phyloP scores from a whole-genome alignment of 92 coral and sea anemone species.

The Epizoanthus stellaris region DNA sequence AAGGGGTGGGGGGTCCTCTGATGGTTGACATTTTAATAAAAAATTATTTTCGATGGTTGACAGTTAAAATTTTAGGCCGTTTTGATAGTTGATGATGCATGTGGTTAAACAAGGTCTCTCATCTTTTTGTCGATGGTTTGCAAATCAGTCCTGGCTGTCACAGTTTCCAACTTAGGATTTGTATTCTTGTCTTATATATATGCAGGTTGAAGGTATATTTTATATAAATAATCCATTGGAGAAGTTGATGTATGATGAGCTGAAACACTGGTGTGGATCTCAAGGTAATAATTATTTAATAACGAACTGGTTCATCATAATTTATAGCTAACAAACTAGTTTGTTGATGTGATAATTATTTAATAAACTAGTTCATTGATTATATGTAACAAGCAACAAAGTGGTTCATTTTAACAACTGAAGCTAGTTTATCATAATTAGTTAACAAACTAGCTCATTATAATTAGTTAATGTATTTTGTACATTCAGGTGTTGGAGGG shows the following conservation, averaged over 20 bases:
- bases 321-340: neutral
- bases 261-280: constrained; percentile 83
- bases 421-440: too few species aligned
- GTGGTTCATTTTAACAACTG: too few species aligned
- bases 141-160: too few species aligned
- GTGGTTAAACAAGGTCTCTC: too few species aligned
- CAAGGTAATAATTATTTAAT: constrained; percentile 60
- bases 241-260: constrained; percentile 94
- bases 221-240: constrained; percentile 86
- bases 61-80: too few species aligned
- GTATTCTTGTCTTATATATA: neutral
- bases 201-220: constrained; percentile 91
- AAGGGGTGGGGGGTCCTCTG: too few species aligned
- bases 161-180: neutral
- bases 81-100: too few species aligned
- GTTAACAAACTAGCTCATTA: neutral
- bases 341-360: neutral
- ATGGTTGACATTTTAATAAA: too few species aligned
- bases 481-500: constrained; percentile 80
- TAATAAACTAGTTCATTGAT: neutral
- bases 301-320: neutral
- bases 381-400: too few species aligned
- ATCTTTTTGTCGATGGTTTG: too few species aligned
- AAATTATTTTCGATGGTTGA: too few species aligned
- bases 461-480: neutral